phyloP scores from a whole-genome alignment of 2,888 invertebrate species.

The Drosophila suboccidentalis region DNA sequence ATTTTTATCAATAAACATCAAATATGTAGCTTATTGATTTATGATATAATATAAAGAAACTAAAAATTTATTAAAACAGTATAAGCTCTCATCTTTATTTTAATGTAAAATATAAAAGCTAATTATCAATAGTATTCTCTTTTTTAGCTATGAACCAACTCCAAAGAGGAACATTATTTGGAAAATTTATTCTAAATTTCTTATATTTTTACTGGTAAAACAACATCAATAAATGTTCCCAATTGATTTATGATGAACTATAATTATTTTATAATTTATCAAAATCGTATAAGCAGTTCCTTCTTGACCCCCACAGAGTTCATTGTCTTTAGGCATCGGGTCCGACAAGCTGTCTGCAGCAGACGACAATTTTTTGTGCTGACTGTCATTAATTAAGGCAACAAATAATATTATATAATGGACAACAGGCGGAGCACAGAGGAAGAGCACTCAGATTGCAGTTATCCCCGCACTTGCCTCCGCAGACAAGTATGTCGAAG shows the following conservation, averaged over 20 bases:
- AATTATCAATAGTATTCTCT: no score
- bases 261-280: conserved; percentile 1
- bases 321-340: conserved; percentile 40
- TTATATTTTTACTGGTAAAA: no score
- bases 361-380: conserved; percentile 38
- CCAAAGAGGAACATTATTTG: no score
- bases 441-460: conserved; percentile 7
- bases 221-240: neutral
- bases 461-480: neutral
- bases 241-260: conserved; percentile 9
- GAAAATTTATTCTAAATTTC: no score
- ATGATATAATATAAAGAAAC: conserved; percentile 3
- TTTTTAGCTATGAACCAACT: no score
- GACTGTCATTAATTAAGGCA: conserved; percentile 67
- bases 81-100: neutral
- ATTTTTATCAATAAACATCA: neutral
- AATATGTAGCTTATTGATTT: neutral
- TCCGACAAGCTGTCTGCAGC: conserved; percentile 28
- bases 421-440: conserved; percentile 27
- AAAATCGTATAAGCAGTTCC: neutral
- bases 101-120: no score
- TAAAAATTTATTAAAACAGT: neutral
- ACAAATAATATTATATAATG: conserved; percentile 54
- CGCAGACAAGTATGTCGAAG: conserved; percentile 12
- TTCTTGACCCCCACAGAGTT: conserved; percentile 37